These are phyloP conservation scores for Zaprionus ghesquierei DNA, from an alignment of 1,140 invertebrate genomes.

Conservation along the genomic window DNA sequence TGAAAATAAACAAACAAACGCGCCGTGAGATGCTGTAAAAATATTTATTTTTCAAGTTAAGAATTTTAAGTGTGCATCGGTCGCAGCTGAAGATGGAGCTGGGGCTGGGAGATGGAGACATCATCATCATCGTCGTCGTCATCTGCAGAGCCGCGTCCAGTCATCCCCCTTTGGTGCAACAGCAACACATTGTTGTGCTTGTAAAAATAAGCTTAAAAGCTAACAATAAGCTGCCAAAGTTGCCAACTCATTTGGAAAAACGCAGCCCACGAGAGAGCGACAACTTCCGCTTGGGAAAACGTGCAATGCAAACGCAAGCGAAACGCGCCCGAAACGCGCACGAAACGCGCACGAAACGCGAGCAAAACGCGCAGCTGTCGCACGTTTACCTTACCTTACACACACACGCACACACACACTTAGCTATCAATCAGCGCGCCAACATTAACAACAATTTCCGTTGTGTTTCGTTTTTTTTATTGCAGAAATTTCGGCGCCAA, in stretches of 20 bases:
- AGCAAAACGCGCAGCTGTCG: conserved; percentile 6
- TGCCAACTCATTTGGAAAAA: conserved; percentile 80
- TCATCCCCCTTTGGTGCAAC: conserved; percentile 25
- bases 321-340: conserved; percentile 24
- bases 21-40: conserved; percentile 81
- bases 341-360: conserved; percentile 15
- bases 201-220: conserved; percentile 81
- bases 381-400: background rate
- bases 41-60: conserved; percentile 83
- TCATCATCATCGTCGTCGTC: conserved; percentile 38
- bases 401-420: background rate
- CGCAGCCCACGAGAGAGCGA: conserved; percentile 34
- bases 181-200: conserved; percentile 68
- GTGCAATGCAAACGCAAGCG: conserved; percentile 22
- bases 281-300: conserved; percentile 76
- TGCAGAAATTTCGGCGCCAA: conserved; percentile 97
- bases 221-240: conserved; percentile 77
- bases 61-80: conserved; percentile 82
- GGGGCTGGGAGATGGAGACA: conserved; percentile 46
- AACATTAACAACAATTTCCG: conserved; percentile 51
- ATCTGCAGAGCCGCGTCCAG: conserved; percentile 25
- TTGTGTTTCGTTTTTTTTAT: conserved; percentile 71
- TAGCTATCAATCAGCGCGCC: background rate
- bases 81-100: conserved; percentile 2
- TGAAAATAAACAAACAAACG: conserved; percentile 81